A percentile compares a stretch with the other conserved stretches of the same genome.
phyloP scores from a whole-genome alignment of 2,888 invertebrate species.

The Drosophila multiciliata region DNA sequence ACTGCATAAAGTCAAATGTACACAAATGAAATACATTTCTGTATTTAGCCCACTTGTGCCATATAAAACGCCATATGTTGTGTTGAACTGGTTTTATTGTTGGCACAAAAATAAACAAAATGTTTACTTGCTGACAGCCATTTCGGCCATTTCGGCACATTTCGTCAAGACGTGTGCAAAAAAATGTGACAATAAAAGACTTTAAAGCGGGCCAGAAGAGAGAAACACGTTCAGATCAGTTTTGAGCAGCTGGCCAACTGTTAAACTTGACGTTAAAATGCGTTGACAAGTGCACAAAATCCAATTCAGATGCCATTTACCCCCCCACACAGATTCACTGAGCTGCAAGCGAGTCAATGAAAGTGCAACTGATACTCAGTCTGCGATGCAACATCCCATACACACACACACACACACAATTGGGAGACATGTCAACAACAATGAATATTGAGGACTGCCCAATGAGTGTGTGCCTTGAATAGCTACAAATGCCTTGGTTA shows the following conservation, averaged over 20 bases:
- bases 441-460: conserved; percentile 7
- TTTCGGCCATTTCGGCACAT: conserved; percentile 61
- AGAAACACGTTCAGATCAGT: conserved; percentile 53
- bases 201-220: conserved; percentile 48
- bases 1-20: conserved; percentile 18
- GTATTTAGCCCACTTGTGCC: conserved; percentile 47
- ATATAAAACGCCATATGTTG: conserved; percentile 67
- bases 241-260: conserved; percentile 18
- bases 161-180: conserved; percentile 70
- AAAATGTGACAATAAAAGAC: conserved; percentile 71
- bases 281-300: conserved; percentile 64
- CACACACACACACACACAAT: neutral
- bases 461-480: conserved; percentile 9
- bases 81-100: conserved; percentile 67
- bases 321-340: conserved; percentile 23
- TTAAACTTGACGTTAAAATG: conserved; percentile 61
- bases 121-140: conserved; percentile 43
- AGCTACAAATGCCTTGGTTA: conserved; percentile 43
- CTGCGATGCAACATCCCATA: conserved; percentile 16
- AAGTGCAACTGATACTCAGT: conserved; percentile 50
- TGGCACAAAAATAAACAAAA: conserved; percentile 68
- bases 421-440: conserved; percentile 31
- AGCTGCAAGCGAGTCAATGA: conserved; percentile 41
- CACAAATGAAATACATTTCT: conserved; percentile 1
- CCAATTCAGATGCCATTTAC: conserved; percentile 30